Evolutionary conservation across 2,113 vertebrate genomes (phyloP).

Genomic region (Phrynosoma blainvillii): DNA sequence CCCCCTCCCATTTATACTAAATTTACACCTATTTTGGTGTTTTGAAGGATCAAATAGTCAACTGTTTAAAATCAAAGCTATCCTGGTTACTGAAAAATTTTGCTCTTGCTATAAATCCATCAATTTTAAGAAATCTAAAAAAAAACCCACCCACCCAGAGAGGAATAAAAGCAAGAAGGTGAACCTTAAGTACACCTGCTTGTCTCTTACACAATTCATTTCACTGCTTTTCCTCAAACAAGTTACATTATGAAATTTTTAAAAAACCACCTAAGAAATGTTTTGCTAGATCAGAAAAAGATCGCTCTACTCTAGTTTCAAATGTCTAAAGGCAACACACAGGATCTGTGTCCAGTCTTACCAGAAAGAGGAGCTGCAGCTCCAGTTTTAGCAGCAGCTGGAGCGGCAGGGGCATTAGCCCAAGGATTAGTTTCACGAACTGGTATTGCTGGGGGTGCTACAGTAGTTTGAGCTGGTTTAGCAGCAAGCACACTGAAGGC

Average conservation of each 20-base stretch:
- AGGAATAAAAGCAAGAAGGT: too few relatives aligned
- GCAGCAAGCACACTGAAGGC: conserved; percentile 85
- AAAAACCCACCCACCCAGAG: conserved; percentile 20
- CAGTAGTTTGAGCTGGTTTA: conserved; percentile 81
- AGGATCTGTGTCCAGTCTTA: conserved; percentile 77
- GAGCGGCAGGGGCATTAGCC: conserved; percentile 85
- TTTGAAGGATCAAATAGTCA: background rate
- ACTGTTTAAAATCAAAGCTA: conserved; percentile 7
- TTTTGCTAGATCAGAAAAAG: background rate
- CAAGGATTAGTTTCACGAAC: conserved; percentile 98
- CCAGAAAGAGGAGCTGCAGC: conserved; percentile 77
- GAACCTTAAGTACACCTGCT: background rate
- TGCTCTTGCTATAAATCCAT: conserved; percentile 25
- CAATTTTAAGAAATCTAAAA: background rate
- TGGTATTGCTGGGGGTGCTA: conserved; percentile 87
- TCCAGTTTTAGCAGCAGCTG: conserved; percentile 74
- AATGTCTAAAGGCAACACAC: conserved; percentile 64
- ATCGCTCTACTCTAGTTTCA: conserved; percentile 29
- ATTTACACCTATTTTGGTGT: background rate
- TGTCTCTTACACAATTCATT: conserved; percentile 23
- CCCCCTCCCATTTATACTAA: too few relatives aligned
- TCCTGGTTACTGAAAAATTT: background rate
- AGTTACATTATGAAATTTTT: background rate
- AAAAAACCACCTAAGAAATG: background rate
- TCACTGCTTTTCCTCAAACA: conserved; percentile 34